These are phyloP conservation scores for Notodonta dromedarius DNA, from an alignment of 2,888 invertebrate genomes.

Conservation along the genomic window DNA sequence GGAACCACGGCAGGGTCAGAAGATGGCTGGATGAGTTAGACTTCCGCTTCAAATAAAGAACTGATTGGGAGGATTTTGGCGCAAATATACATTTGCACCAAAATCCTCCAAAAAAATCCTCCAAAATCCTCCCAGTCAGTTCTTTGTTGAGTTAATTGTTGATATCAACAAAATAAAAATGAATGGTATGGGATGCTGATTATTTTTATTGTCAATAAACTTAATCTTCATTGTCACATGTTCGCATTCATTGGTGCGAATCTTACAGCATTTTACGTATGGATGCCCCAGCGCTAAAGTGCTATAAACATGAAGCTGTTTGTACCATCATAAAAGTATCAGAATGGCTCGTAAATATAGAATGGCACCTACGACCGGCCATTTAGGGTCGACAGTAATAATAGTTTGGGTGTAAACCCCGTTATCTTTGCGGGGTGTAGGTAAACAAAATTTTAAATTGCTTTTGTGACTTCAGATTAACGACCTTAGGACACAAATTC, in stretches of 20 bases:
- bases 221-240: not conserved
- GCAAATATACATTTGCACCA: too few species aligned
- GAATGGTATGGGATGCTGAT: too few species aligned
- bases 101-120: too few species aligned
- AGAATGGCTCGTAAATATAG: slow-evolving; percentile 58
- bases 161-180: too few species aligned
- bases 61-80: too few species aligned
- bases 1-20: too few species aligned
- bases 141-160: too few species aligned
- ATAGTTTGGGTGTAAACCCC: slow-evolving; percentile 4
- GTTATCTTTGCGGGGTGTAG: slow-evolving; percentile 2
- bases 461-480: slow-evolving; percentile 10
- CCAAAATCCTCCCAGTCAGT: too few species aligned
- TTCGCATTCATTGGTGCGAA: slow-evolving; percentile 11
- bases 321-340: slow-evolving; percentile 52
- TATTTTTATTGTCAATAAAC: not conserved
- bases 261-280: slow-evolving; percentile 27
- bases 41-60: too few species aligned
- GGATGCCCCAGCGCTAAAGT: slow-evolving; percentile 36
- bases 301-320: slow-evolving; percentile 41
- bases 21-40: too few species aligned
- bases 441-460: slow-evolving; percentile 7
- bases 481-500: not conserved
- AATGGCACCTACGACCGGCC: slow-evolving; percentile 47
- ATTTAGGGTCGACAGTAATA: slow-evolving; percentile 24